Conservation (phyloP, 2,113 vertebrate genomes). For the Peromyscus maniculatus region DNA sequence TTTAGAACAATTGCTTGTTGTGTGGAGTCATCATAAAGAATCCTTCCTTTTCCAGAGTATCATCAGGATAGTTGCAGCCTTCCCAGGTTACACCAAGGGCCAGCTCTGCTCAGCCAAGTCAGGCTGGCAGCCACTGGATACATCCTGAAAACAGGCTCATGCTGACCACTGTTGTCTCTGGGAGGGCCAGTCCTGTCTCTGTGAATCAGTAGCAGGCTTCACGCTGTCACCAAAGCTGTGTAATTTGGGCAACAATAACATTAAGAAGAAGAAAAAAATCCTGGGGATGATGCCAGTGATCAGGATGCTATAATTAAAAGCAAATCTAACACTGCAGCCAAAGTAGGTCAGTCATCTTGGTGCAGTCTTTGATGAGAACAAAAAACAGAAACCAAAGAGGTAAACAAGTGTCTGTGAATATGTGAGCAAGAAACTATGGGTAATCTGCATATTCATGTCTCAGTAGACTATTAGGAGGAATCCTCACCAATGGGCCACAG, state of each 20-base stretch:
- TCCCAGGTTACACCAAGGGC: not conserved
- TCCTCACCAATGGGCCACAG: not conserved
- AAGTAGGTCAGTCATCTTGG: conserved; percentile 86
- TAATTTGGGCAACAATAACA: conserved; percentile 86
- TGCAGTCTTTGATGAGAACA: conserved; percentile 76
- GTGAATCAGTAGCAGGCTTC: conserved; percentile 79
- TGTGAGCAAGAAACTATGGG: conserved; percentile 41
- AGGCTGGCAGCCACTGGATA: not conserved
- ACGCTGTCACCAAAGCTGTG: conserved; percentile 74
- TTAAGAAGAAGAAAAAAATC: conserved; percentile 78
- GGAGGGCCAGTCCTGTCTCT: conserved; percentile 55
- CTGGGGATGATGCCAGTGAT: conserved; percentile 80
- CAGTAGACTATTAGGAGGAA: conserved; percentile 28
- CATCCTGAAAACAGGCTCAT: not conserved
- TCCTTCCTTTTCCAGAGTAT: not conserved
- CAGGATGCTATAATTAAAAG: conserved; percentile 88
- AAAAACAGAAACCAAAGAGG: conserved; percentile 66
- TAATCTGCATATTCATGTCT: not conserved
- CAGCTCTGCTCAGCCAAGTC: not conserved
- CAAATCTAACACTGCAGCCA: conserved; percentile 83
- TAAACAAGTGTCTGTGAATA: conserved; percentile 67
- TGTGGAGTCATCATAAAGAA: not conserved
- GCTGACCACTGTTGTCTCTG: conserved; percentile 50
- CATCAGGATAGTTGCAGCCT: not conserved
- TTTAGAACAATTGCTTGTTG: not conserved